These are phyloP conservation scores for Microtus richardsoni DNA, from an alignment of 2,113 vertebrate genomes.

Conservation along the genomic window DNA sequence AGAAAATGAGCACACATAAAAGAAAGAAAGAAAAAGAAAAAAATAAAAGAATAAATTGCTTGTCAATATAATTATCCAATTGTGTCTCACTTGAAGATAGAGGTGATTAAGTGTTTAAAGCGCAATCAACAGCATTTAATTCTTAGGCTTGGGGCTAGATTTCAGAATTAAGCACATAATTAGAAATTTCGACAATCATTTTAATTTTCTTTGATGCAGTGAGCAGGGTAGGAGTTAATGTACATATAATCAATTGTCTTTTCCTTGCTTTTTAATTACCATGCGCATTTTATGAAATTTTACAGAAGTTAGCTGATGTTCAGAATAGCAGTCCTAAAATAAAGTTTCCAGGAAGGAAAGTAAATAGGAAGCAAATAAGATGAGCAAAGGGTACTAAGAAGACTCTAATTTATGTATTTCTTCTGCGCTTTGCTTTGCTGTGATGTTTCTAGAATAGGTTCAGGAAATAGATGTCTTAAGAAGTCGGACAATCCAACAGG, in stretches of 20 bases:
- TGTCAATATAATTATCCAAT: neutral
- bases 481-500: neutral
- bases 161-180: neutral
- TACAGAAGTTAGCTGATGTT: neutral
- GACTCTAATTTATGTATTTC: neutral
- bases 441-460: neutral
- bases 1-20: neutral
- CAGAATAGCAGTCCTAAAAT: neutral
- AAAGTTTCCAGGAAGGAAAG: neutral
- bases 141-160: neutral
- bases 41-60: neutral
- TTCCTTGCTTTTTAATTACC: neutral
- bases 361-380: neutral
- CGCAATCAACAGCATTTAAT: neutral
- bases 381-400: neutral
- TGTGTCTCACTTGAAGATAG: neutral
- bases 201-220: neutral
- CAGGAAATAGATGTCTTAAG: neutral
- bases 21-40: neutral
- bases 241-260: neutral
- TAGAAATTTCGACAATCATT: conserved; percentile 38
- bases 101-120: conserved; percentile 27
- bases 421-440: neutral
- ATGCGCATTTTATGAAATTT: neutral
- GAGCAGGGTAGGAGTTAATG: neutral